Conservation (phyloP, 2,888 invertebrate genomes). For the Proisotoma minuta region DNA sequence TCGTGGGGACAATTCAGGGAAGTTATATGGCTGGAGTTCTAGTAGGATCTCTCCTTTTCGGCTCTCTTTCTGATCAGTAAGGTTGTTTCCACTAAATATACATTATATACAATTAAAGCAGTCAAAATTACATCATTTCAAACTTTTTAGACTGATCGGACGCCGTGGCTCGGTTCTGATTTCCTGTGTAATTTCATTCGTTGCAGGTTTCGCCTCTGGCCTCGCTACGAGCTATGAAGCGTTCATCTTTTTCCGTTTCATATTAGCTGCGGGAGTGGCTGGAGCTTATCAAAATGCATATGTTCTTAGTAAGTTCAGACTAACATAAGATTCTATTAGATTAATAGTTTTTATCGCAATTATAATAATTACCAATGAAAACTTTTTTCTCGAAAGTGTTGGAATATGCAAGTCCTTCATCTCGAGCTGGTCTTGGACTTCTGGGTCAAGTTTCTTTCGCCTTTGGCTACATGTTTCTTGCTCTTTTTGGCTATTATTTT, state of each 20-base stretch:
- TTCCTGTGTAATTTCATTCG: conserved; percentile 22
- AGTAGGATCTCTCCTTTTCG: conserved; percentile 36
- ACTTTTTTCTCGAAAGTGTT: conserved; percentile 22
- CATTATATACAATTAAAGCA: too few relatives aligned
- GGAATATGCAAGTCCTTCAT: conserved; percentile 28
- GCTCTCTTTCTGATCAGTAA: conserved; percentile 42
- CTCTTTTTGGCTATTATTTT: conserved; percentile 27
- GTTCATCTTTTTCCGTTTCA: conserved; percentile 38
- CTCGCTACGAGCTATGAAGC: conserved; percentile 32
- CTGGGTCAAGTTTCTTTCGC: conserved; percentile 35
- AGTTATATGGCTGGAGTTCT: conserved; percentile 43
- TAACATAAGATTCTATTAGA: neutral
- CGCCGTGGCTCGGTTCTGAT: conserved; percentile 36
- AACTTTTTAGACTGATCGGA: conserved; percentile 33
- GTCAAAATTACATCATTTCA: conserved; percentile 3
- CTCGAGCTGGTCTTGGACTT: conserved; percentile 29
- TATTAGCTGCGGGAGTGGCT: conserved; percentile 43
- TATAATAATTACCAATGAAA: neutral
- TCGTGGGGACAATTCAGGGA: conserved; percentile 42
- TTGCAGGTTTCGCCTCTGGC: conserved; percentile 33
- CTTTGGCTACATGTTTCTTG: conserved; percentile 34
- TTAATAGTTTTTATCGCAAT: neutral
- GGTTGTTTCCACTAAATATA: neutral
- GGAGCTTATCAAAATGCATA: conserved; percentile 44
- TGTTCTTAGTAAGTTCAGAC: conserved; percentile 34